Conservation (phyloP, 1,140 invertebrate species). For the Glomeris maerens region DNA sequence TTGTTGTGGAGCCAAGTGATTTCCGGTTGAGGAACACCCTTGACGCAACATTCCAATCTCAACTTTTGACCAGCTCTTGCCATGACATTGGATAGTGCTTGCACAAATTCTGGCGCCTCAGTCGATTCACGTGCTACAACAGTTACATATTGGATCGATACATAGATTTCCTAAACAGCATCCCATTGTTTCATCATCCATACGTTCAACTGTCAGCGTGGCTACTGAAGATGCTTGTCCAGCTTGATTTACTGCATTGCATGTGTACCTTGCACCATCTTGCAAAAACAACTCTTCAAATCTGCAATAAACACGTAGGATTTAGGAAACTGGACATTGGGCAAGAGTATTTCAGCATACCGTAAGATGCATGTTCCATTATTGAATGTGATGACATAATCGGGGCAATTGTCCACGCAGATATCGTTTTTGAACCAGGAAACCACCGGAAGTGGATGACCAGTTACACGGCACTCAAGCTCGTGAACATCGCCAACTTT, state of each 20-base stretch:
- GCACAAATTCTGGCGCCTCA: constrained; percentile 39
- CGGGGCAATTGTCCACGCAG: constrained; percentile 55
- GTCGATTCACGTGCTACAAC: constrained; percentile 8
- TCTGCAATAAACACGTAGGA: constrained; percentile 21
- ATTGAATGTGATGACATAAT: constrained; percentile 41
- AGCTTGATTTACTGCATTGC: constrained; percentile 34
- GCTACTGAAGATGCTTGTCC: constrained; percentile 36
- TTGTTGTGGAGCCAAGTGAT: constrained; percentile 40
- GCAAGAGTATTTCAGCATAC: neutral
- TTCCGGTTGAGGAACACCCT: constrained; percentile 31
- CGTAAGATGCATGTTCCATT: constrained; percentile 32
- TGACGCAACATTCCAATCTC: constrained; percentile 47
- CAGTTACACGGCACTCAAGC: constrained; percentile 37
- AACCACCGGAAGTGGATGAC: constrained; percentile 54
- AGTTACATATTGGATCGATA: neutral
- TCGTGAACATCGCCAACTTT: constrained; percentile 48
- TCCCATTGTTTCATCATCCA: neutral
- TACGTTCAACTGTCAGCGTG: constrained; percentile 34
- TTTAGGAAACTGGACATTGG: neutral
- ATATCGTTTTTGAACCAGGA: constrained; percentile 61
- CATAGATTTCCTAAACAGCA: neutral
- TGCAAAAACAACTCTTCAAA: constrained; percentile 42
- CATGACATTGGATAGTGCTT: constrained; percentile 44
- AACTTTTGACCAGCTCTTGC: constrained; percentile 47
- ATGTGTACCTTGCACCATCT: constrained; percentile 47